These are phyloP conservation scores for Pterostichus niger DNA, from an alignment of 2,888 invertebrate species.

Conservation along the genomic window DNA sequence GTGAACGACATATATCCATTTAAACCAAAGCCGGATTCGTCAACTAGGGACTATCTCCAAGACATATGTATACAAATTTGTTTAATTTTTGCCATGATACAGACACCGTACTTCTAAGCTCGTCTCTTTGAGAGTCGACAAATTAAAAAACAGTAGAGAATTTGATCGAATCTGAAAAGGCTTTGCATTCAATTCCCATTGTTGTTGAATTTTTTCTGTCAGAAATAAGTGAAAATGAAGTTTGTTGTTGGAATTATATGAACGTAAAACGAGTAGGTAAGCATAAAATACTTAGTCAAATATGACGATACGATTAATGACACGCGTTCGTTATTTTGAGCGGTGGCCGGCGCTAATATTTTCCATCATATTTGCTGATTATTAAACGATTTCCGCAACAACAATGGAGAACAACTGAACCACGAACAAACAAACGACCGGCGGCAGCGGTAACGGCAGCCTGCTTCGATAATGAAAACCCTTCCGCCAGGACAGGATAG, in stretches of 20 bases:
- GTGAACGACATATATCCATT: too few relatives aligned
- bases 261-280: background rate
- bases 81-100: too few relatives aligned
- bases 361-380: conserved; percentile 46
- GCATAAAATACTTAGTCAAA: conserved; percentile 23
- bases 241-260: conserved; percentile 3
- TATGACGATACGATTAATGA: conserved; percentile 35
- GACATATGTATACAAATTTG: too few relatives aligned
- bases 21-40: too few relatives aligned
- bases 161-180: too few relatives aligned
- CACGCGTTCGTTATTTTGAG: background rate
- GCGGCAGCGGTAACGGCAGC: conserved; percentile 56
- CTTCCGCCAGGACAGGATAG: conserved; percentile 61
- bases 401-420: conserved; percentile 54
- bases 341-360: background rate
- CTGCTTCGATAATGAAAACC: conserved; percentile 68
- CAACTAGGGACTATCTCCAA: too few relatives aligned
- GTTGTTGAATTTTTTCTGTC: background rate
- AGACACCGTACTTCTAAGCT: too few relatives aligned
- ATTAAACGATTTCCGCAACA: conserved; percentile 48
- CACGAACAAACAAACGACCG: conserved; percentile 55
- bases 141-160: too few relatives aligned
- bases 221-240: conserved; percentile 10
- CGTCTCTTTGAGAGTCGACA: too few relatives aligned
- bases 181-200: background rate